phyloP scores from a whole-genome alignment of 2,113 vertebrate species.

The Misgurnus mizolepis region DNA sequence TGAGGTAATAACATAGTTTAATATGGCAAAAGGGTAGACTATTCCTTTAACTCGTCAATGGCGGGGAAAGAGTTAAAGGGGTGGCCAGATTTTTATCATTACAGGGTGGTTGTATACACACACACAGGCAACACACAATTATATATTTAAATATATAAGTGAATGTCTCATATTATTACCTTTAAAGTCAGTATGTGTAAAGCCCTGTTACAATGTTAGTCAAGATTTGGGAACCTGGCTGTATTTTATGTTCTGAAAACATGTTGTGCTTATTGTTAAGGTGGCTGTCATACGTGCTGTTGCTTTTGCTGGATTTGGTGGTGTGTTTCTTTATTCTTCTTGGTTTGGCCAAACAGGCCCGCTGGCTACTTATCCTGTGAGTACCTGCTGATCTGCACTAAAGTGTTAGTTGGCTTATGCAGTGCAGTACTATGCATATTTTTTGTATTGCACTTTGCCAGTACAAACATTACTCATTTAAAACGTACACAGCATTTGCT shows the following conservation, averaged over 20 bases:
- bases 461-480: neutral
- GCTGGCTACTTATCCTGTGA: slow-evolving; percentile 90
- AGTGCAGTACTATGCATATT: neutral
- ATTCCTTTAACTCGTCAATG: too few relatives aligned
- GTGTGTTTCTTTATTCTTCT: slow-evolving; percentile 89
- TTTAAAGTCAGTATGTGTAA: too few relatives aligned
- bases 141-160: too few relatives aligned
- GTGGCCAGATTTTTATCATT: too few relatives aligned
- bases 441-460: neutral
- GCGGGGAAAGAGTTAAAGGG: too few relatives aligned
- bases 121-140: too few relatives aligned
- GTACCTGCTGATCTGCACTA: slow-evolving; percentile 50
- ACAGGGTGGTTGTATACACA: too few relatives aligned
- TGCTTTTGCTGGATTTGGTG: slow-evolving; percentile 85
- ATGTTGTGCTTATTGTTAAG: slow-evolving; percentile 61
- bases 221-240: neutral
- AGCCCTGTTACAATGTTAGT: neutral
- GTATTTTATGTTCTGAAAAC: neutral
- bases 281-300: slow-evolving; percentile 86
- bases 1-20: too few relatives aligned
- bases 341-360: slow-evolving; percentile 88
- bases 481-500: neutral
- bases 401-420: neutral
- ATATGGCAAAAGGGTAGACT: too few relatives aligned
- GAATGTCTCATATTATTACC: too few relatives aligned